Base-by-base conservation (phyloP, 2,888 invertebrate genomes). In the Torymus auratus region DNA sequence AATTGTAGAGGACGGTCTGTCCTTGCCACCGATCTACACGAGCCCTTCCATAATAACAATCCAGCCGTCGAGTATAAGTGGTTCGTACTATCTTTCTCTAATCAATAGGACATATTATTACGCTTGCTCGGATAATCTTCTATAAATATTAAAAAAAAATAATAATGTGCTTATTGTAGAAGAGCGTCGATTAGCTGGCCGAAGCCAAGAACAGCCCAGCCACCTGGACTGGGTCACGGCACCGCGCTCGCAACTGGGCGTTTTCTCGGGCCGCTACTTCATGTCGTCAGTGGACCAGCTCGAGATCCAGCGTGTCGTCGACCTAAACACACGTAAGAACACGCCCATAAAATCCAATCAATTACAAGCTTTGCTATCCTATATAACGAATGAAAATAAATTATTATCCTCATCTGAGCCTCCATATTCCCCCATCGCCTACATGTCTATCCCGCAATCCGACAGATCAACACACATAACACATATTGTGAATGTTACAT, bases 231-330 rank as follows among this genome's bases (percentile, higher is more conserved):
- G 94, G 94, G 91, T 91, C 64, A 92, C 93, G 17, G 93, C 92
- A 20, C 91, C 91, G 62, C 91, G 93, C 7, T 92, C 93, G 0
- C 94, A 94, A 85, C 92, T 94, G 85, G 93, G 93, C 81, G 94
- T 95, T 0, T 90, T 94, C 58, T 92, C 94, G 62, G 96, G 96
- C 14, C 92, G 95, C 82, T 95, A 95, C 88, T 95, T 95, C 88
- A 92, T 96, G 62, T 92, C 93, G 70, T 95, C 95, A 28, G 93
- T 94, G 68, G 93, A 94, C 77, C 94, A 94, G 67, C 91, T 96
- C 4, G 93, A 94, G 83, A 94, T 96, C 78, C 95, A 96, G 87
- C 96, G 96, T 91, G 95, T 96, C 61, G 94, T 96, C 62, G 96
- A 96, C 88, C 91, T 96, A 12, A 93, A 94, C 87, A 95, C 96